Evolutionary conservation across 2,888 invertebrate genomes (phyloP), one percentile per base, ranked within the genome.

Genomic region (Drosophila neotestacea): DNA sequence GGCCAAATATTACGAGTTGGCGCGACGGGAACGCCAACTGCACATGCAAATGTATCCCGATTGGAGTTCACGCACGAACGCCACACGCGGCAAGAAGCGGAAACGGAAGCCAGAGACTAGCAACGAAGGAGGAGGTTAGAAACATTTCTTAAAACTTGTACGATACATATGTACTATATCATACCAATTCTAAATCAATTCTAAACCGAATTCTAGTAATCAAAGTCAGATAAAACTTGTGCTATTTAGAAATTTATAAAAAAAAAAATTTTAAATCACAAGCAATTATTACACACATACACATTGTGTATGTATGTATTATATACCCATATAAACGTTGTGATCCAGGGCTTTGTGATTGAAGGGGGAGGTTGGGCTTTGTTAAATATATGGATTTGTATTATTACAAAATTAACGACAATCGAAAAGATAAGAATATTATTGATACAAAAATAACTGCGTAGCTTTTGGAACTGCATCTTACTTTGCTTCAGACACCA

Each of bases 51-150:
- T 98, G 94, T 98, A 99, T 95, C 99, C 99, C 93, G 98, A 98
- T 95, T 99, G 99, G 99, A 97, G 97, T 94, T 97, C 97, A 95
- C 98, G 99, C 94, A 96, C 99, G 94, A 99, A 99, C 96, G 98
- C 99, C 95, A 98, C 99, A 94, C 97, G 98, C 94, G 98, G 98
- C 95, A 98, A 98, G 95, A 99, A 98, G 96, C 98, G 99, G 97
- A 99, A 99, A 96, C 96, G 97, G 96, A 97, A 97, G 96, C 97
- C 97, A 96, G 97, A 97, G 95, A 96, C 97, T 9, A 66, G 11
- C 95, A 96, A 96, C 95, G 97, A 97, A 95, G 97, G 96, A 97
- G 88, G 89, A 88, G 97, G 97, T 97, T 88, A 90, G 96, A 95
- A 95, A 88, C 81, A 73, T 74, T 83, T 79, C 62, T 65, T 76